Evolutionary conservation across 2,888 invertebrate genomes (phyloP).

Genomic region (Dilophus febrilis): DNA sequence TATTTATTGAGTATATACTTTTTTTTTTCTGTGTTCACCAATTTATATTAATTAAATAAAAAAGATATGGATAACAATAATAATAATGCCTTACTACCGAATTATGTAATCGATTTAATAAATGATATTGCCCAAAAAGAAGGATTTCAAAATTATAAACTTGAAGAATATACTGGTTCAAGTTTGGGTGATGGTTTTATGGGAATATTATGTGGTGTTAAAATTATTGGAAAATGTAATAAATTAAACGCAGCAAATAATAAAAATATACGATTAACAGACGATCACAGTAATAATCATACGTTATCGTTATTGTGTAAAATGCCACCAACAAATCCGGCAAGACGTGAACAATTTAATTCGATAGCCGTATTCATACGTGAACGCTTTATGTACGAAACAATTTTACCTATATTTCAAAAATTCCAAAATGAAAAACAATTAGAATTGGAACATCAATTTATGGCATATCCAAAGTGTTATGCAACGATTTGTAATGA

Average conservation of each 20-base stretch:
- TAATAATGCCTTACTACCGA: background rate
- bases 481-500: background rate
- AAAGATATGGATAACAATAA: background rate
- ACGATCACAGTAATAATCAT: background rate
- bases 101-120: background rate
- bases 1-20: too few species aligned
- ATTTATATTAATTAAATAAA: background rate
- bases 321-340: conserved; percentile 1
- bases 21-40: too few species aligned
- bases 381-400: conserved; percentile 2
- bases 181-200: conserved; percentile 7
- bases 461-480: conserved; percentile 3
- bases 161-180: background rate
- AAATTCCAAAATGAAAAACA: conserved; percentile 4
- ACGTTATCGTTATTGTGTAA: conserved; percentile 3
- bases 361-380: conserved; percentile 1
- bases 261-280: too few species aligned
- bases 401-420: conserved; percentile 3
- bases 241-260: too few species aligned
- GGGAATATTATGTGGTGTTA: background rate
- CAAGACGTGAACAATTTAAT: background rate
- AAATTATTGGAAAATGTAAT: conserved; percentile 1
- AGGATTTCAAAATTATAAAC: conserved; percentile 1
- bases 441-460: background rate
- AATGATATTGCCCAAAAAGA: conserved; percentile 1